Base-by-base conservation (phyloP, 2,888 invertebrate species). In the Vandiemenella viatica region DNA sequence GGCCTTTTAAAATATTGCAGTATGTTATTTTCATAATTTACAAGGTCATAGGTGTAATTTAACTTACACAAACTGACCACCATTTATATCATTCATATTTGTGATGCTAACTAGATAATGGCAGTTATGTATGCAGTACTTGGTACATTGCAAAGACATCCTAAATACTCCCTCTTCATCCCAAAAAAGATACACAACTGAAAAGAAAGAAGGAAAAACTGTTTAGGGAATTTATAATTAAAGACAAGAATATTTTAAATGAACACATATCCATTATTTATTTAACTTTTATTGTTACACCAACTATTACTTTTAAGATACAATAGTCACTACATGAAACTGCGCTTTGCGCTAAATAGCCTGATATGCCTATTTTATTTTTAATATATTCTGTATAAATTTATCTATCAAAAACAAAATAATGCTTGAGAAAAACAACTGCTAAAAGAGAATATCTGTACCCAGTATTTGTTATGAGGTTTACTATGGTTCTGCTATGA, bases 211-310 rank as follows among this genome's bases (percentile, higher is more conserved):
- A n/a, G n/a, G n/a, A n/a, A n/a, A n/a, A n/a, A n/a, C n/a, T n/a
- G n/a, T n/a, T n/a, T n/a, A n/a, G n/a, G n/a, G 32, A 32, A 32
- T 13, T 32, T 13, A 3, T 13, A 32, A 32, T 2, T 13, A 13
- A 32, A 32, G n/a, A 32, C 10, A 32, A 13, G 32, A 10, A 32
- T 4, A 32, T 19, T 21, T 8, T 42, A 19, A 16, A 42, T 42
- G 42, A 19, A 10, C 42, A 19, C 42, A 18, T n/a, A 10, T 19
- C 13, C 10, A 20, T 42, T 42, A 19, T 42, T 18, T 19, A 23
- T 48, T 48, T 48, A n/a, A 23, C 21, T 46, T 50, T 50, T 47
- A 50, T 50, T 50, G 43, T 50, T 50, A 50, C 50, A 50, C 50
- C 50, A 50, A 50, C 46, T 50, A 50, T 50, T 37, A 47, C 47